Base-by-base conservation (phyloP, 2,888 invertebrate genomes). In the Celastrina argiolus region DNA sequence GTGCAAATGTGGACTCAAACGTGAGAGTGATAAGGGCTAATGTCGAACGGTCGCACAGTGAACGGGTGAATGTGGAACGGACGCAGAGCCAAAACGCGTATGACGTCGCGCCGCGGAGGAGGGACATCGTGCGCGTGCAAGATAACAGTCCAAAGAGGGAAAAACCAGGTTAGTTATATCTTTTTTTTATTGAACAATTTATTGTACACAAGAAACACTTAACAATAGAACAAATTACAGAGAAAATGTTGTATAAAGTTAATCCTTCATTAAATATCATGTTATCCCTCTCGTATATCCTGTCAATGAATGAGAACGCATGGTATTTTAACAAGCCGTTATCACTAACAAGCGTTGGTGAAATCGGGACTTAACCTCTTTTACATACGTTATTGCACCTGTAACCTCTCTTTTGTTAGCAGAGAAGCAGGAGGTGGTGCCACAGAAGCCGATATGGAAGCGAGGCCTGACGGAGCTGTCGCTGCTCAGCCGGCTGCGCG, bases 401-500 rank as follows among this genome's bases (percentile, higher is more conserved):
- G 7, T 4, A 8, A 36, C 36, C 2, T 3, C 12, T 36, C 8
- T 45, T 45, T 18, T 16, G 56, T 12, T 74, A 78, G 16, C 73
- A 87, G 87, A 87, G 2, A 84, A 78, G 65, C 61, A 76, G 0
- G 86, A 87, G 41, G 66, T 72, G 0, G 63, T 36, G 0, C 82
- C 78, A 16, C 69, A 76, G 0, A 90, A 89, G 61, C 89, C 88
- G 0, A 87, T 91, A 36, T 91, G 91, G 88, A 87, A 82, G 73
- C 77, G 91, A 0, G 91, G 91, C 0, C 67, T 92, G 0, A 92
- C 91, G 0, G 91, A 92, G 41, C 66, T 92, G 4, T 90, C 89
- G 0, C 66, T 91, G 0, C 68, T 91, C 22, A 87, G 83, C 0
- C 75, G 85, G 18, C 66, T 91, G 1, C 72, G 84, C 0, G 86